Conservation (phyloP, 2,113 vertebrate species). For the Prietella phreatophila region DNA sequence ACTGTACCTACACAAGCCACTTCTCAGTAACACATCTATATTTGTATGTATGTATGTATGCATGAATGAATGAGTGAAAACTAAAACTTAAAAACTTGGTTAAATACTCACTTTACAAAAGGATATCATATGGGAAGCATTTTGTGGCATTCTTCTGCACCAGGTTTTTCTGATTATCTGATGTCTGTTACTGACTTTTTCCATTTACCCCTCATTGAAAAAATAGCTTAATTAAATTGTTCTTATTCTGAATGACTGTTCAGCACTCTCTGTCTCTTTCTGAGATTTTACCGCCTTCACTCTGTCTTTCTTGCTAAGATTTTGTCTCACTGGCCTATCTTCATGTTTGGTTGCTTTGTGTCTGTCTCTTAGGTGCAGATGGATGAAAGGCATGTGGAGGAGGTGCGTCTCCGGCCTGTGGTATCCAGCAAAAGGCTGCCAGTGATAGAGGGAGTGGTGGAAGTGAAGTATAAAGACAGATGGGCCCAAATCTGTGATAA, state of each 20-base stretch:
- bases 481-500: constrained; percentile 89
- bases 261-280: not conserved
- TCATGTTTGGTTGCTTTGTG: not conserved
- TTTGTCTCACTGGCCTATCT: not conserved
- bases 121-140: not conserved
- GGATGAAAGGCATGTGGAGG: constrained; percentile 84
- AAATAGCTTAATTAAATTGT: not conserved
- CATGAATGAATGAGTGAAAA: not conserved
- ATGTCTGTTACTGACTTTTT: constrained; percentile 21
- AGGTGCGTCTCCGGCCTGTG: constrained; percentile 81
- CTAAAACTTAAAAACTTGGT: not conserved
- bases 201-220: constrained; percentile 14
- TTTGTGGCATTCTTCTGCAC: not conserved
- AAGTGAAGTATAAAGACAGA: constrained; percentile 79
- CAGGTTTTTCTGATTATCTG: constrained; percentile 26
- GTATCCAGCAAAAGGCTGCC: constrained; percentile 77
- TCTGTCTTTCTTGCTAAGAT: not conserved
- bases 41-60: not conserved
- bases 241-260: constrained; percentile 1
- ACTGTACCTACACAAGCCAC: not conserved
- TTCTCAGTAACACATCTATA: not conserved
- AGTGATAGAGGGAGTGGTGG: constrained; percentile 85
- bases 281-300: not conserved
- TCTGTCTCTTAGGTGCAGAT: constrained; percentile 67
- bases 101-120: not conserved